Percentiles rank a stretch among this genome's conserved stretches.
These are phyloP conservation scores for Olivierus martensii DNA, from an alignment of 1,140 invertebrate species.

Conservation along the genomic window DNA sequence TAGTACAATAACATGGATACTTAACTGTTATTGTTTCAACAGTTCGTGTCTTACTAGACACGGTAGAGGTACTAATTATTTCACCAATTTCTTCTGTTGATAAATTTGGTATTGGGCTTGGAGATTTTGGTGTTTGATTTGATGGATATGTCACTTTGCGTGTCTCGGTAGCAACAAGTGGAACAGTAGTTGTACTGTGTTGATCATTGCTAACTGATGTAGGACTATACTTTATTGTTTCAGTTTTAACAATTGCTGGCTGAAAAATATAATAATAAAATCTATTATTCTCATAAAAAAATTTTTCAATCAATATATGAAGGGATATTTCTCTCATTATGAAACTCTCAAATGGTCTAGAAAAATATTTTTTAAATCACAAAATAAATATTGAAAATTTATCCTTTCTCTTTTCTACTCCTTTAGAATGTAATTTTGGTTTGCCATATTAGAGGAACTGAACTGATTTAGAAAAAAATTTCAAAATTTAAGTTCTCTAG, in stretches of 20 bases:
- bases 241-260: constrained; percentile 48
- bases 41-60: constrained; percentile 87
- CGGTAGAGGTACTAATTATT: constrained; percentile 44
- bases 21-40: constrained; percentile 91
- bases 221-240: constrained; percentile 46
- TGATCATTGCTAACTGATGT: constrained; percentile 22
- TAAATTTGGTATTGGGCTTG: neutral
- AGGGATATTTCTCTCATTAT: too few species aligned
- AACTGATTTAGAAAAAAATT: too few species aligned
- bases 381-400: too few species aligned
- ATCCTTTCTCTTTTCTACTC: too few species aligned
- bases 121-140: constrained; percentile 2
- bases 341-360: too few species aligned
- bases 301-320: too few species aligned
- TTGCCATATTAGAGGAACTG: too few species aligned
- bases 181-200: constrained; percentile 44
- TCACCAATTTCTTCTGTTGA: constrained; percentile 3
- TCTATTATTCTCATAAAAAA: too few species aligned
- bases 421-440: too few species aligned
- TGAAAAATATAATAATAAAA: neutral
- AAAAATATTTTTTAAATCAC: too few species aligned
- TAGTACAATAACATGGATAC: constrained; percentile 12
- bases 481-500: too few species aligned
- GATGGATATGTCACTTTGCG: constrained; percentile 44
- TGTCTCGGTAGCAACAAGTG: constrained; percentile 54